Conservation (phyloP, 2,113 vertebrate species). For the Bubalus kerabau region DNA sequence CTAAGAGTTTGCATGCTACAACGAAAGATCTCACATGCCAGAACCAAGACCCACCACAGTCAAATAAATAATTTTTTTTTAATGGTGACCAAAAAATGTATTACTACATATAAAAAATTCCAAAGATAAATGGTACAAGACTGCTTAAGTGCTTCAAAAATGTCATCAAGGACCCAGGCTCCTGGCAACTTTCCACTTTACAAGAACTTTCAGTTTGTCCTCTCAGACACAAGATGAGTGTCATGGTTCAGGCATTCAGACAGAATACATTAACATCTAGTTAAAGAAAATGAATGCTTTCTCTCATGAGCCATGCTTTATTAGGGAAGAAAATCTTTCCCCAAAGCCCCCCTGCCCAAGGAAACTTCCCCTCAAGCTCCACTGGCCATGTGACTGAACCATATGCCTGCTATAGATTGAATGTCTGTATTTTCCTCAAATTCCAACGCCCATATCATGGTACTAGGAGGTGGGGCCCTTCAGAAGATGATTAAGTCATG, state of each 20-base stretch:
- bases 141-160: constrained; percentile 3
- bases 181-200: neutral
- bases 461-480: neutral
- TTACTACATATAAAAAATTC: neutral
- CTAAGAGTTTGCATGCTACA: neutral
- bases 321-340: neutral
- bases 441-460: neutral
- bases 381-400: neutral
- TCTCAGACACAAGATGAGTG: neutral
- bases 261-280: neutral
- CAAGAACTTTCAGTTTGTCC: neutral
- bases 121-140: neutral
- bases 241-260: neutral
- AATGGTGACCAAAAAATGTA: neutral
- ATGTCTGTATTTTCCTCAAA: neutral
- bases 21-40: neutral
- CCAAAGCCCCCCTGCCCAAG: neutral
- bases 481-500: neutral
- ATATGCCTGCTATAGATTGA: neutral
- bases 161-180: neutral
- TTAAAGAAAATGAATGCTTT: neutral
- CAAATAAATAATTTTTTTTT: neutral
- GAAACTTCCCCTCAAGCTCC: neutral
- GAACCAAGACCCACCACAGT: neutral
- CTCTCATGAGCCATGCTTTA: neutral